phyloP scores from a whole-genome alignment of 2,888 invertebrate species.

The Rhynchonema sp. region DNA sequence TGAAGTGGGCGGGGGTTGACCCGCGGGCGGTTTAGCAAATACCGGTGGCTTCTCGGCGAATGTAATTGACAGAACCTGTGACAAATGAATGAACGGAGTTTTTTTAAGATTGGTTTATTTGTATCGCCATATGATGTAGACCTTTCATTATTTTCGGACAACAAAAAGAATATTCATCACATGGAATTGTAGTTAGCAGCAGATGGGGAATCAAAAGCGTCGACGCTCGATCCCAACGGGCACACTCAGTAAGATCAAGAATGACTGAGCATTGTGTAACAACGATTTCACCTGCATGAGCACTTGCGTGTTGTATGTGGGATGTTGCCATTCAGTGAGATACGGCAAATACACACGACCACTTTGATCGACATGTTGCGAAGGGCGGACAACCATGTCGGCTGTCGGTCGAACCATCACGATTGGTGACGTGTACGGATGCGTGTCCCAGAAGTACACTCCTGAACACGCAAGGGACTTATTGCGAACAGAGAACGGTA shows the following conservation, averaged over 20 bases:
- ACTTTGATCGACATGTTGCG: slow-evolving; percentile 78
- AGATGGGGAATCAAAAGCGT: too few relatives aligned
- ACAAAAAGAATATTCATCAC: too few relatives aligned
- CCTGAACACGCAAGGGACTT: too few relatives aligned
- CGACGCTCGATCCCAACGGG: too few relatives aligned
- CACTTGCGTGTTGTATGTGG: slow-evolving; percentile 61
- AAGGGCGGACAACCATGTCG: slow-evolving; percentile 78
- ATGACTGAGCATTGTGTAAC: too few relatives aligned
- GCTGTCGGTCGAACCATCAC: slow-evolving; percentile 67
- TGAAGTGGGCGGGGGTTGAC: too few relatives aligned
- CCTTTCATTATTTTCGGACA: too few relatives aligned
- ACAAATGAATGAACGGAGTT: slow-evolving; percentile 1
- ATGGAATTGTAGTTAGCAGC: too few relatives aligned
- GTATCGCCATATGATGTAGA: too few relatives aligned
- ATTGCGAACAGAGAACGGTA: too few relatives aligned
- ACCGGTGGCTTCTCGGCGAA: slow-evolving; percentile 93
- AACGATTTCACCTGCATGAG: slow-evolving; percentile 56
- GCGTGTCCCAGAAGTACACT: slow-evolving; percentile 87
- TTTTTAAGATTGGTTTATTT: too few relatives aligned
- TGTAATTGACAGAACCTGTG: slow-evolving; percentile 54
- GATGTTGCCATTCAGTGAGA: slow-evolving; percentile 66
- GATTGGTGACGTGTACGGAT: slow-evolving; percentile 87
- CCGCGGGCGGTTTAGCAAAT: slow-evolving; percentile 27
- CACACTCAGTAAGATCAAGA: too few relatives aligned
- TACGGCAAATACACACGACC: slow-evolving; percentile 91